A percentile compares a stretch with the other conserved stretches of the same genome.
These are phyloP conservation scores for Gymnocypris eckloni DNA, from an alignment of 2,797 vertebrate genomes.

Conservation along the genomic window DNA sequence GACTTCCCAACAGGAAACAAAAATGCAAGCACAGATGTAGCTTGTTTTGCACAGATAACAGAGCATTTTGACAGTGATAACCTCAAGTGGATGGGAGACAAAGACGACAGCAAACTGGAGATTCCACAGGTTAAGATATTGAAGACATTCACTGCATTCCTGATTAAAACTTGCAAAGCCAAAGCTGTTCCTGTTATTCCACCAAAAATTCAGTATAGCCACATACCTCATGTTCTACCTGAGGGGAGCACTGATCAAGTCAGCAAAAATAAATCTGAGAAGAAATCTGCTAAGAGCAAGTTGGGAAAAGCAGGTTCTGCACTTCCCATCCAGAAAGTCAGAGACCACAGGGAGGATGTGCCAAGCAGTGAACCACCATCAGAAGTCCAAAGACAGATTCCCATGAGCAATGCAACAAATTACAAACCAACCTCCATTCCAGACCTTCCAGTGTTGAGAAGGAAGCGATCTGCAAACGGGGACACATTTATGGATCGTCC, in stretches of 20 bases:
- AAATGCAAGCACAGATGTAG: conserved; percentile 48
- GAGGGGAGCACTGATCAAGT: conserved; percentile 60
- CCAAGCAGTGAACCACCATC: conserved; percentile 79
- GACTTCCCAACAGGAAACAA: conserved; percentile 24
- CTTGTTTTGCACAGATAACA: conserved; percentile 39
- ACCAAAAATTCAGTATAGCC: conserved; percentile 94
- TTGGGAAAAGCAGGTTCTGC: conserved; percentile 70
- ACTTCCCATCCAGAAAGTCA: conserved; percentile 72
- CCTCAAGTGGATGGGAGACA: conserved; percentile 59
- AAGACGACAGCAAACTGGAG: conserved; percentile 65
- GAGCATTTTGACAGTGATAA: conserved; percentile 60
- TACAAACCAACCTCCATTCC: conserved; percentile 68
- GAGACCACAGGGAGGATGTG: conserved; percentile 80
- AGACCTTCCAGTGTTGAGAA: conserved; percentile 82
- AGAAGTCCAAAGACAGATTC: conserved; percentile 69
- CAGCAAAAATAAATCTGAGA: conserved; percentile 75
- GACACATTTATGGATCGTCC: conserved; percentile 87
- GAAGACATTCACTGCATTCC: conserved; percentile 79
- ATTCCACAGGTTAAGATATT: conserved; percentile 53
- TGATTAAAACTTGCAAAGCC: conserved; percentile 96
- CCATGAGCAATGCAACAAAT: conserved; percentile 60
- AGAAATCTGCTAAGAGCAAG: conserved; percentile 67
- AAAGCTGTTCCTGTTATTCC: conserved; percentile 94
- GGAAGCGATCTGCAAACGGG: conserved; percentile 85
- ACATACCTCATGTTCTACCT: conserved; percentile 87